Percentiles rank a stretch among this genome's conserved stretches.
These are phyloP conservation scores for Neuroterus valhalla DNA, from an alignment of 1,140 invertebrate species.

Conservation along the genomic window DNA sequence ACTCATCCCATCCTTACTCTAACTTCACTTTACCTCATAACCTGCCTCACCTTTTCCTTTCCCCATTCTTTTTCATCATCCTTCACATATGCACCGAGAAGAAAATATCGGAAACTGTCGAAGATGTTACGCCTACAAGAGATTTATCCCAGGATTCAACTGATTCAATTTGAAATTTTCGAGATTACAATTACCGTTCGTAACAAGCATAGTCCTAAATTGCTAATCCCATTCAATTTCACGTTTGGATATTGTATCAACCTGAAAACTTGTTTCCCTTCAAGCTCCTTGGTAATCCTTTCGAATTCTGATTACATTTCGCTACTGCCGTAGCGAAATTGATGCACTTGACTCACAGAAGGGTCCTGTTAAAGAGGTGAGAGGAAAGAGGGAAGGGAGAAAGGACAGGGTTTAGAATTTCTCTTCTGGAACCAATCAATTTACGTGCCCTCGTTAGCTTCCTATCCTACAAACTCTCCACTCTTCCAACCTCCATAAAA, in stretches of 20 bases:
- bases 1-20: no score
- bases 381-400: background rate
- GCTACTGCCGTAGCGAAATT: conserved; percentile 6
- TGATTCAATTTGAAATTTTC: no score
- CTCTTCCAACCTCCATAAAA: conserved; percentile 4
- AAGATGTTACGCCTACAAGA: no score
- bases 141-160: no score
- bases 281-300: background rate
- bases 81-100: no score
- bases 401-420: background rate
- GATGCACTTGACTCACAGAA: background rate
- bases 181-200: no score
- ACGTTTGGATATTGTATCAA: conserved; percentile 1
- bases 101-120: no score
- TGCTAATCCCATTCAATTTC: conserved; percentile 11
- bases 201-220: no score
- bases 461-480: conserved; percentile 5
- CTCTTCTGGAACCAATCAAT: conserved; percentile 25
- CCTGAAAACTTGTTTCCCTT: background rate
- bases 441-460: conserved; percentile 16
- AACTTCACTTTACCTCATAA: no score
- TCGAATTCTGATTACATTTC: conserved; percentile 27
- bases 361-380: background rate
- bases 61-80: no score
- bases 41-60: no score